These are phyloP conservation scores for Ctenoplectra terminalis DNA, from an alignment of 1,140 invertebrate species.

Conservation along the genomic window DNA sequence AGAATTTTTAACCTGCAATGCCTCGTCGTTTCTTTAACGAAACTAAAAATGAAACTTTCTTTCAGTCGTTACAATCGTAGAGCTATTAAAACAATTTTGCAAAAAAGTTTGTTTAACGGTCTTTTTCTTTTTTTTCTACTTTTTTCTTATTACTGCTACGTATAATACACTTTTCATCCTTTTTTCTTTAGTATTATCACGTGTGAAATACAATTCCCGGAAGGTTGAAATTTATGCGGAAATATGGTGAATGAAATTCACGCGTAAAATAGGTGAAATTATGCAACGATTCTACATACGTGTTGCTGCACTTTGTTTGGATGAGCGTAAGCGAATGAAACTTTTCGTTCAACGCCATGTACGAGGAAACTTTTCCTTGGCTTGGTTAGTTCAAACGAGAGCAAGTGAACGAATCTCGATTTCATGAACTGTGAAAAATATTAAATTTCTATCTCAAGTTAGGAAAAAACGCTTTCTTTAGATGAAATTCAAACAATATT, in stretches of 20 bases:
- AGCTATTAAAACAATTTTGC: too few relatives aligned
- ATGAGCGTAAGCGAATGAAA: not conserved
- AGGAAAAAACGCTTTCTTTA: not conserved
- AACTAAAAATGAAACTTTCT: not conserved
- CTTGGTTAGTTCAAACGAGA: not conserved
- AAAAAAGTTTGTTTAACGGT: too few relatives aligned
- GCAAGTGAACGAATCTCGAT: not conserved
- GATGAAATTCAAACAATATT: too few relatives aligned
- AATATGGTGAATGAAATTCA: not conserved
- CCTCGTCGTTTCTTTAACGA: not conserved
- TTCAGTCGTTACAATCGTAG: too few relatives aligned
- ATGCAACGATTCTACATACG: not conserved
- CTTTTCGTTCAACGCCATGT: not conserved
- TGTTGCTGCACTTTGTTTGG: not conserved
- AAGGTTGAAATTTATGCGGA: not conserved
- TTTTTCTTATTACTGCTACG: not conserved
- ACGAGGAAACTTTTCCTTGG: not conserved
- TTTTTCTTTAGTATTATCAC: not conserved
- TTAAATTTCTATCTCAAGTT: not conserved
- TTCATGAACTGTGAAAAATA: not conserved
- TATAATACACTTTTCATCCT: not conserved
- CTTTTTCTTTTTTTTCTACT: too few relatives aligned
- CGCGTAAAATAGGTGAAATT: not conserved
- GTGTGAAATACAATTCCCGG: not conserved
- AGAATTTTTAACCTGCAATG: not conserved